Base-by-base conservation (phyloP, 2,888 invertebrate genomes). In the Terebella lapidaria region DNA sequence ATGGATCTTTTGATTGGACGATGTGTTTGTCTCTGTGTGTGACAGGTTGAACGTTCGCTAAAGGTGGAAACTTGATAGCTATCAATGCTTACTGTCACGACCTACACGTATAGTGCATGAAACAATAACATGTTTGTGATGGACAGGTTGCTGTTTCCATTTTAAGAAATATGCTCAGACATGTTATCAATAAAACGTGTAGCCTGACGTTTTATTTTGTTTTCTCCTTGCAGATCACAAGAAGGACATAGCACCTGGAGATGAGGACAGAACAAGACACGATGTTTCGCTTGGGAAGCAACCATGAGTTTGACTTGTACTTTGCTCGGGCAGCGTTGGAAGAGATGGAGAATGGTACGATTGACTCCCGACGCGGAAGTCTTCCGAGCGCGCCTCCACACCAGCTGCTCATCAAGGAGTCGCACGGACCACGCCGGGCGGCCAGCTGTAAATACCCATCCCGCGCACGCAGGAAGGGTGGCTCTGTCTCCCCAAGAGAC, bases 301-400 rank as follows among this genome's bases (percentile, higher is more conserved):
- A 35, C 42, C 10, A 53, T 28, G 53, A 53, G 53, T 53, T 53
- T 53, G 53, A 53, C 28, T 4, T 53, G 53, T 53, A 53, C 29
- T 53, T 53, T 28, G 53, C 53, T 22, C 53, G 53, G 4, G 53
- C 53, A 28, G 53, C 53, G 5, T 22, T 53, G 27, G 27, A 53
- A 28, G 53, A 28, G 27, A 53, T 27, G 29, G 53, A 53, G 53
- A 5, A 25, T 4, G 27, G 29, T 18, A 5, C 26, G 27, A 22
- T 5, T 5, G 53, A 53, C 53, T 15, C 5, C 53, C 26, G 53
- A 10, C 26, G 53, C 15, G 53, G 53, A 5, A 53, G 53, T 28
- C 53, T 53, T 10, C 53, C 53, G 27, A 53, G 29, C 28, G 53
- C 53, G 27, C 29, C 53, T 10, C 15, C 29, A 5, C 5, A 25